phyloP scores from a whole-genome alignment of 2,113 vertebrate genomes.

The Mesoclemmys tuberculata region DNA sequence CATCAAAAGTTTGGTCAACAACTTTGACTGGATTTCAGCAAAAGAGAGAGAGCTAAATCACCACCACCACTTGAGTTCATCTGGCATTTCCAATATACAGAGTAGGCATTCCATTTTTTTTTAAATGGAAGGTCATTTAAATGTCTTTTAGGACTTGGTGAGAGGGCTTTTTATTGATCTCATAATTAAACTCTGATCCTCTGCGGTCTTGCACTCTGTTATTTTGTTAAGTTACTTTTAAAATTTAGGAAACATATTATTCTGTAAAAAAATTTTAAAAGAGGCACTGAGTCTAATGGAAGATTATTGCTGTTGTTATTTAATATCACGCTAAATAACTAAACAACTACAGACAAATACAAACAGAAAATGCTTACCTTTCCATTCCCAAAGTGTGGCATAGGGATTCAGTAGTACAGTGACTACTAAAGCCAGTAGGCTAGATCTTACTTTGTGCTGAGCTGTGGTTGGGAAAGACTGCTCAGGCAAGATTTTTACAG shows the following conservation, averaged over 20 bases:
- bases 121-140: neutral
- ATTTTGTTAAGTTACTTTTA: neutral
- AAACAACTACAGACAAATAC: neutral
- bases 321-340: too few species aligned
- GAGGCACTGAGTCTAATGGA: neutral
- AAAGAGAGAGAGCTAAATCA: neutral
- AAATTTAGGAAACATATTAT: neutral
- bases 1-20: accelerated
- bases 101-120: neutral
- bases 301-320: too few species aligned
- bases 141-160: neutral
- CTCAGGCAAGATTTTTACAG: neutral
- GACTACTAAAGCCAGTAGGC: neutral
- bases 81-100: neutral
- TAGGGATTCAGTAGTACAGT: neutral
- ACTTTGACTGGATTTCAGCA: neutral
- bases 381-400: neutral
- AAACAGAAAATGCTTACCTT: neutral
- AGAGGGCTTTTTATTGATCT: neutral
- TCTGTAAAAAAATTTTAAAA: neutral
- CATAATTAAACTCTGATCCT: neutral
- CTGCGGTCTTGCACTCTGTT: neutral
- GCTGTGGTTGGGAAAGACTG: too few species aligned
- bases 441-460: neutral
- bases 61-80: neutral